Base-by-base conservation (phyloP, 1,140 invertebrate genomes). In the Drosophila persimilis region DNA sequence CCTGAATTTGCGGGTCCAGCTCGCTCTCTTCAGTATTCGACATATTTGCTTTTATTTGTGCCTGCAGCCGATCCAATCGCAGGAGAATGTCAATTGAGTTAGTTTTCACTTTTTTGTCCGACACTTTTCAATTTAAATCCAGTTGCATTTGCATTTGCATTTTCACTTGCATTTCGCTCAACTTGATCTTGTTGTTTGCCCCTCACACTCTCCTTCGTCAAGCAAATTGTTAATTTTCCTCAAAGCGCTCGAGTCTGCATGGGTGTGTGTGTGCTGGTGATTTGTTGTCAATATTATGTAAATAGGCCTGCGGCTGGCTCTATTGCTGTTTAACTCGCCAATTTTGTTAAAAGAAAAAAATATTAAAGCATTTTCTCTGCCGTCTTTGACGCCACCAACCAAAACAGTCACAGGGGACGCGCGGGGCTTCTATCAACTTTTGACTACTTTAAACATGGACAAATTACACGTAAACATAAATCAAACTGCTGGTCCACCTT, bases 1-100 rank as follows among this genome's bases (percentile, higher is more conserved):
- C 93, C 93, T 94, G 93, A 86, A 94, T 93, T 85, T 93, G 91
- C 86, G 93, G 93, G 91, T 94, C 93, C 89, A 94, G 89, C 57
- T 90, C 89, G 83, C 77, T 78, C 43, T 89, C 89, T 73, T 90
- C 89, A 72, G 79, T 62, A 43, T 59, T 71, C 50, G 83, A 81
- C 83, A 86, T 86, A 80, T 73, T 88, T 77, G 69, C 56, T 60
- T 53, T 60, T 46, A 64, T 71, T 84, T 73, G 46, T 22, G 22
- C 2, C 29, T 35, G 11, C 22, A 15, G 20, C 63, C 51, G 50
- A 52, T 41, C 41, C 13, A 54, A 52, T 41, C 41, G 9, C 45
- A 44, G 62, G 35, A 35, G 39, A 51, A 43, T 35, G 52, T 29
- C 15, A 70, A 58, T 17, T 48, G 51, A 53, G 46, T 63, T 73